Evolutionary conservation across 2,797 vertebrate species (phyloP), one percentile per base, ranked within the genome.

Genomic region (Sebastes alutus): DNA sequence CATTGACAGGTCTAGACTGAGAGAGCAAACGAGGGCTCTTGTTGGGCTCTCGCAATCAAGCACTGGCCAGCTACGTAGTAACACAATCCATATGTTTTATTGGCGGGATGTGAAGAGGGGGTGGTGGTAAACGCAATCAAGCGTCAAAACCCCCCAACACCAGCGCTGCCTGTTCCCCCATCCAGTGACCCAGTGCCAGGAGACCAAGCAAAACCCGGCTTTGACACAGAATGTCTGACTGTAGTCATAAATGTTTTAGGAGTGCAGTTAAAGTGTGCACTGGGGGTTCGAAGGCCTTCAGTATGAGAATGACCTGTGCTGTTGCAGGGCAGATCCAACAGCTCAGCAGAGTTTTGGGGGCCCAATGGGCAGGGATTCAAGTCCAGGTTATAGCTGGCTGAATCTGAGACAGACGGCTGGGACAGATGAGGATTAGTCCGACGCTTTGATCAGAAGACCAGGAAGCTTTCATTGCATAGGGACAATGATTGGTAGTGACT

Each of bases 401-500:
- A 89, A 93, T 94, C 84, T 74, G 86, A 93, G 91, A 92, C 87
- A 90, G 92, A 88, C 89, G 81, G 88, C 90, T 81, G 84, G 87
- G 90, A 88, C 87, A 92, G 90, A 92, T 93, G 88, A 95, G 94
- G 94, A 95, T 86, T 96, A 96, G 90, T 79, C 85, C 66, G 42
- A 63, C 66, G 87, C 97, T 97, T 97, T 97, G 96, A 97, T 97
- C 97, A 96, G 85, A 27, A 62, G 95, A 88, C 88, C 94, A 85
- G 89, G 85, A 95, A 91, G 93, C 92, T 96, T 96, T 96, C 95
- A 93, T 87, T 86, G 92, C 80, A 87, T 87, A 81, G 83, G 95
- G 96, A 97, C 94, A 95, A 92, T 94, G 93, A 97, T 94, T 96
- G 94, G 93, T 91, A 95, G 92, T 95, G 95, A 97, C 89, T 94